These are phyloP conservation scores for Ormyrus rosae DNA, from an alignment of 2,888 invertebrate genomes.

Conservation along the genomic window DNA sequence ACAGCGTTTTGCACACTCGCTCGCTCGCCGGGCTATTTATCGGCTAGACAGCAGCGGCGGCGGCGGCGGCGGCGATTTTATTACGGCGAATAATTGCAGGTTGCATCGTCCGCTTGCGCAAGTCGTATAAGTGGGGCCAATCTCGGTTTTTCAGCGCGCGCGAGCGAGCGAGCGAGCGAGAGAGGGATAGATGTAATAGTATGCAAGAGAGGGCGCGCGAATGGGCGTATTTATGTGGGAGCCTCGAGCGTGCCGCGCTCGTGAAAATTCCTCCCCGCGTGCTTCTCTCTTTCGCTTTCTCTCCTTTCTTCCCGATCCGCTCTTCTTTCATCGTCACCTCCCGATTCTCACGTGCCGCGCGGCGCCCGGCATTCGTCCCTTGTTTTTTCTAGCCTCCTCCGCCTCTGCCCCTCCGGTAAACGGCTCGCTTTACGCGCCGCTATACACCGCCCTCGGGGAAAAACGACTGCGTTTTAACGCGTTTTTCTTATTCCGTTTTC, in stretches of 20 bases:
- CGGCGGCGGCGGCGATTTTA: conserved; percentile 60
- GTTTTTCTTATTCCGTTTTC: conserved; percentile 47
- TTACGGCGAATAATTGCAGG: conserved; percentile 63
- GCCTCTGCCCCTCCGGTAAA: conserved; percentile 21
- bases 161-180: conserved; percentile 23
- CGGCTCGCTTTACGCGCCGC: conserved; percentile 31
- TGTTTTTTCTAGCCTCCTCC: neutral
- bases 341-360: conserved; percentile 53
- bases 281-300: conserved; percentile 3
- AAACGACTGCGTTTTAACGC: conserved; percentile 45
- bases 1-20: conserved; percentile 60
- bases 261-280: conserved; percentile 59
- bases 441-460: conserved; percentile 17
- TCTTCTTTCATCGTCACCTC: conserved; percentile 50
- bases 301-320: conserved; percentile 14
- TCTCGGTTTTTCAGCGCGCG: conserved; percentile 48
- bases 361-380: conserved; percentile 20
- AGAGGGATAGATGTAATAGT: conserved; percentile 59
- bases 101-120: conserved; percentile 54
- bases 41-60: conserved; percentile 58
- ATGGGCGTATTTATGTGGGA: conserved; percentile 61
- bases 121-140: conserved; percentile 39
- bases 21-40: conserved; percentile 61
- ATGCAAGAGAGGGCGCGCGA: conserved; percentile 60
- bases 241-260: conserved; percentile 58